Base-by-base conservation (phyloP, 2,888 invertebrate species). In the Microplitis manilae region DNA sequence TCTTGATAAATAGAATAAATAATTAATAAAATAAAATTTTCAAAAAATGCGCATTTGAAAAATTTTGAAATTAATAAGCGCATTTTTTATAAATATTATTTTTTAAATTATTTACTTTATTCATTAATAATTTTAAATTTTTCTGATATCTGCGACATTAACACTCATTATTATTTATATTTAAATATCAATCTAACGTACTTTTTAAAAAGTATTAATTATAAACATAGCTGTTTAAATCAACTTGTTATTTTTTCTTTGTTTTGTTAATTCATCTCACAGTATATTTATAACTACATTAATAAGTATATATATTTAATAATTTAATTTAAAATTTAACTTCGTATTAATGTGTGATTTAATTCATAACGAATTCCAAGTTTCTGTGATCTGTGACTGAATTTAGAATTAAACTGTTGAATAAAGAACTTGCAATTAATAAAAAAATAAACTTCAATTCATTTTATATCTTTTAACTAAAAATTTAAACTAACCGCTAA, bases 351-450 rank as follows among this genome's bases (percentile, higher is more conserved):
- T 72, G 71, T 72, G 62, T 62, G 62, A 40, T 67, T 65, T 72
- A 71, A 72, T 72, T 60, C 59, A 76, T 30, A 61, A 72, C 72
- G 72, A 76, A 76, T 76, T 72, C 60, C 67, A 76, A 60, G 72
- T 72, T 76, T 72, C 76, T 76, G 76, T 76, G 76, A 76, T 76
- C 72, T 17, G 67, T 62, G 65, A 71, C 39, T 72, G 61, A 30
- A 17, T 72, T 50, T 50, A 50, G 50, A 50, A 13, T 50, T 50
- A 50, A 50, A 50, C 50, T 50, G 50, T 50, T 50, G 50, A 50
- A 50, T 72, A 59, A 67, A 15, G 75, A 68, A 39, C 40, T 15
- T 41, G 71, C 59, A 59, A 69, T 69, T 68, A 41, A 41, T 75
- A 73, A 68, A 68, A 68, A 75, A 68, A 75, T 39, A 79, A 73